A percentile compares a stretch with the other conserved stretches of the same genome.
Evolutionary conservation across 2,113 vertebrate genomes (phyloP).

Genomic region (Rousettus leschenaultii): DNA sequence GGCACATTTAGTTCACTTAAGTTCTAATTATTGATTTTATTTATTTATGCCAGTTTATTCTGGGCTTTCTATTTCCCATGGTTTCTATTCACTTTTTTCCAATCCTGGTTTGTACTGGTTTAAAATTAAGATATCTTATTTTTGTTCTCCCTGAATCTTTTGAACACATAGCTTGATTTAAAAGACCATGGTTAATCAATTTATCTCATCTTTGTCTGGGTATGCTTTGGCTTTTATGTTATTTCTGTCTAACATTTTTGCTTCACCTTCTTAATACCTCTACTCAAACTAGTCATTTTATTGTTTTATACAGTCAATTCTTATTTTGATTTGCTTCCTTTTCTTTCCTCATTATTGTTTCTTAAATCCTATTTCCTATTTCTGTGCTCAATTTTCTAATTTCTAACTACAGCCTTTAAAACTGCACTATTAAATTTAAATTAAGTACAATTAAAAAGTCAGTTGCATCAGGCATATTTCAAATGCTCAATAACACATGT

Average conservation of each 20-base stretch:
- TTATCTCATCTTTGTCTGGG: background rate
- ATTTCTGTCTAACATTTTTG: background rate
- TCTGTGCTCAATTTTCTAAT: background rate
- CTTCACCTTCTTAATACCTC: background rate
- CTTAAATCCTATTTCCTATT: background rate
- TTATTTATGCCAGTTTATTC: constrained; percentile 32
- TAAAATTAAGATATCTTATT: constrained; percentile 15
- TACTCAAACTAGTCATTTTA: background rate
- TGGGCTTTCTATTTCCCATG: background rate
- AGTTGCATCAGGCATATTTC: background rate
- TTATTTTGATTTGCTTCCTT: background rate
- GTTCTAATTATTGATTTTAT: background rate
- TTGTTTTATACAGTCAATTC: background rate
- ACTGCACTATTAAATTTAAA: background rate
- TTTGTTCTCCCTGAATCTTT: background rate
- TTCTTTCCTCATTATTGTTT: background rate
- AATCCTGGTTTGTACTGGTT: background rate
- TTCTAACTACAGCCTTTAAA: background rate
- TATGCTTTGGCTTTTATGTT: background rate
- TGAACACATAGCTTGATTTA: background rate
- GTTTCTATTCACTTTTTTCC: background rate
- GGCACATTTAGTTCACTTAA: background rate
- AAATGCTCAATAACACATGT: background rate
- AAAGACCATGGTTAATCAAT: background rate
- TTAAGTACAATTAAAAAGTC: background rate